Conservation (phyloP, 2,113 vertebrate species). For the Miniopterus natalensis region DNA sequence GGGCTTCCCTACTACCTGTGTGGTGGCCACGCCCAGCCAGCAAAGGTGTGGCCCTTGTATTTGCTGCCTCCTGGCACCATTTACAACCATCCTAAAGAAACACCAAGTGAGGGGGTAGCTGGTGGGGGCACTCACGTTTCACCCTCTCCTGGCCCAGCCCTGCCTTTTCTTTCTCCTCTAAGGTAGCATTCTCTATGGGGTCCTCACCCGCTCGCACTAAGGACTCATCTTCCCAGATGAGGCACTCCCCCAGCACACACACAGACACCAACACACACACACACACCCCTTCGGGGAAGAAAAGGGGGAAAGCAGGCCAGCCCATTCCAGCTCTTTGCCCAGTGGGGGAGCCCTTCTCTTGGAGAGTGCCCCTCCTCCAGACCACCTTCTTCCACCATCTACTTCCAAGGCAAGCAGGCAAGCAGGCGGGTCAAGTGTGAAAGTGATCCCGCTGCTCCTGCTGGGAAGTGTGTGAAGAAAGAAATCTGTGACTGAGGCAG, state of each 20-base stretch:
- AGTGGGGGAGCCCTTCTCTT: neutral
- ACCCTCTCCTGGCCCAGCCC: neutral
- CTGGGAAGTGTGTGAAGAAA: neutral
- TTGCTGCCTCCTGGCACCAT: neutral
- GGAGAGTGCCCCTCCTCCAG: neutral
- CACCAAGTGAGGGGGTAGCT: neutral
- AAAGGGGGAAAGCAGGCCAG: neutral
- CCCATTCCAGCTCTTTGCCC: neutral
- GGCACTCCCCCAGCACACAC: no score
- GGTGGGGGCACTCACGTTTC: no score
- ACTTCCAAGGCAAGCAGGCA: neutral
- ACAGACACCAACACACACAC: neutral
- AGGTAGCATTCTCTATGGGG: neutral
- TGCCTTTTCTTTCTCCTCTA: neutral
- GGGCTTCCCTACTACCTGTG: neutral
- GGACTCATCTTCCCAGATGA: neutral
- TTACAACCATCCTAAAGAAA: neutral
- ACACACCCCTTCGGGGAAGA: neutral
- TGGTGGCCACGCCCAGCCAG: neutral
- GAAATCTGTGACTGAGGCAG: conserved; percentile 29
- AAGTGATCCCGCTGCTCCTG: neutral
- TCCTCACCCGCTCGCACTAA: neutral
- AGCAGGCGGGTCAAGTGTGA: neutral
- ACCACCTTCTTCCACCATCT: neutral
- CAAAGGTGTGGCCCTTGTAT: neutral